phyloP scores from a whole-genome alignment of 2,888 invertebrate species.

The Leptinotarsa haldemani region DNA sequence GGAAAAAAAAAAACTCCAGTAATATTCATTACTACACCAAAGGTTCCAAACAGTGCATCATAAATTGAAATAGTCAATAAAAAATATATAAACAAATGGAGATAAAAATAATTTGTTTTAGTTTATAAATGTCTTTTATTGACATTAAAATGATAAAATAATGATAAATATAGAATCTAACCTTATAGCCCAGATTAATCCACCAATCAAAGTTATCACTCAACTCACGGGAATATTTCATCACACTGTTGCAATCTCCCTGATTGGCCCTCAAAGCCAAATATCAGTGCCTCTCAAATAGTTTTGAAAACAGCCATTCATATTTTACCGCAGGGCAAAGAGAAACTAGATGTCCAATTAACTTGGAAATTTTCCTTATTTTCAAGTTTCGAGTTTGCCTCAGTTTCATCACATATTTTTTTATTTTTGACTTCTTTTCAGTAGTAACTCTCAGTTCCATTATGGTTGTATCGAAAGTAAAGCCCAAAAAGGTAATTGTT shows the following conservation, averaged over 20 bases:
- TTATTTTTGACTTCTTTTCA: not conserved
- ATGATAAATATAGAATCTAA: too few relatives aligned
- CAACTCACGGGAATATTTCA: not conserved
- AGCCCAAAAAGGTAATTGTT: conserved; percentile 4
- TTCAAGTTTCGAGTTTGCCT: not conserved
- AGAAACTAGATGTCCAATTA: not conserved
- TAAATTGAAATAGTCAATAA: too few relatives aligned
- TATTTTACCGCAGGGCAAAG: not conserved
- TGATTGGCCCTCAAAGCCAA: not conserved
- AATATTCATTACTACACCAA: too few relatives aligned
- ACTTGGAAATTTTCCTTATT: not conserved
- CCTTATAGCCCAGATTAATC: too few relatives aligned
- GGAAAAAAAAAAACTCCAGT: too few relatives aligned
- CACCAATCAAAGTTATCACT: not conserved
- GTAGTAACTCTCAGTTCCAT: not conserved
- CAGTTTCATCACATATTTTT: not conserved
- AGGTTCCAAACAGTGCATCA: too few relatives aligned
- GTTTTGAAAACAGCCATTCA: not conserved
- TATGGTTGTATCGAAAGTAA: not conserved
- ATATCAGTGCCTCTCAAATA: not conserved
- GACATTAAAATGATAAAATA: too few relatives aligned
- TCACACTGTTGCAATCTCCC: not conserved
- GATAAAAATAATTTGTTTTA: too few relatives aligned
- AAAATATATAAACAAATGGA: too few relatives aligned
- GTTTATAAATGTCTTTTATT: too few relatives aligned